Evolutionary conservation across 2,113 vertebrate genomes (phyloP).

Genomic region (Ivindomyrus marchei): DNA sequence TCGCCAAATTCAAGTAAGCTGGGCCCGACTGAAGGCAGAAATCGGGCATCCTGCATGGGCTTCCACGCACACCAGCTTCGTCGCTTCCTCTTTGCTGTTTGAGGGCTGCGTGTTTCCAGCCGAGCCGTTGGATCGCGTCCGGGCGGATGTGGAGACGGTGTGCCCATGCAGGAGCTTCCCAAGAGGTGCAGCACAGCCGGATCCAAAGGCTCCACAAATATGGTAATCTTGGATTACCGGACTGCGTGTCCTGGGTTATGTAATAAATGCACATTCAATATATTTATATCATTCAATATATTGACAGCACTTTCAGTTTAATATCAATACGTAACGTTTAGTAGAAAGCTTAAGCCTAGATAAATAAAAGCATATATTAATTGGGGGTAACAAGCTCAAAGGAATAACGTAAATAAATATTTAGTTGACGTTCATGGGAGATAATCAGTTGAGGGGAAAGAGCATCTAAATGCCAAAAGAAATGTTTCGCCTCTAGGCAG

Average conservation of each 20-base stretch:
- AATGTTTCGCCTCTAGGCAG: neutral
- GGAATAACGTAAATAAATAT: neutral
- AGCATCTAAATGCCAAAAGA: neutral
- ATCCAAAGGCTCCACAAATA: neutral
- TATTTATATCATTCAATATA: neutral
- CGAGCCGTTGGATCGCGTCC: neutral
- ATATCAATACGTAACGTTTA: neutral
- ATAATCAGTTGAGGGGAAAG: neutral
- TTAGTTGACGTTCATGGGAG: neutral
- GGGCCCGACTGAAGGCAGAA: neutral
- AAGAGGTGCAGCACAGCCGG: neutral
- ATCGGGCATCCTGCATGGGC: neutral
- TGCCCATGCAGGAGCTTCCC: neutral
- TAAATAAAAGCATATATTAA: neutral
- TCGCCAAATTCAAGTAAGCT: neutral
- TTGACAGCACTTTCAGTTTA: neutral
- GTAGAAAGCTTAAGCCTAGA: neutral
- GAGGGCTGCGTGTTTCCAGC: neutral
- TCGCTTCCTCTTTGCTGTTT: neutral
- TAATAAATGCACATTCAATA: neutral
- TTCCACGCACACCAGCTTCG: neutral
- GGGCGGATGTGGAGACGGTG: neutral
- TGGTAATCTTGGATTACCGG: neutral
- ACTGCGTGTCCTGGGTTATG: neutral
- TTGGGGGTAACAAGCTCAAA: neutral